These are phyloP conservation scores for Bibio marci DNA, from an alignment of 2,888 invertebrate genomes.

Conservation along the genomic window DNA sequence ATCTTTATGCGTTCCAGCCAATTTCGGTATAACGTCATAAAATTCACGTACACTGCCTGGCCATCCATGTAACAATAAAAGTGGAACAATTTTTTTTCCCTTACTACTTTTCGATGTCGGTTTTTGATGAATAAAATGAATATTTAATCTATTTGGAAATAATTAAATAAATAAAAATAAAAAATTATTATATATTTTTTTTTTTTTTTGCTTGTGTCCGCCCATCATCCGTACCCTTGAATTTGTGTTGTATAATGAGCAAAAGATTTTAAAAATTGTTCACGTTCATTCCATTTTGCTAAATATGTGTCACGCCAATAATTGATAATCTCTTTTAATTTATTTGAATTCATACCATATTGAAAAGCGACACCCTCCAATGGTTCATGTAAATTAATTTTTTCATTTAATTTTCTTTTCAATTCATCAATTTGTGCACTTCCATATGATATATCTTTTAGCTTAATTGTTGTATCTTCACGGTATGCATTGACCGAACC, in stretches of 20 bases:
- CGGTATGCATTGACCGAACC: constrained; percentile 17
- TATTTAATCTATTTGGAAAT: constrained; percentile 25
- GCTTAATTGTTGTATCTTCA: constrained; percentile 15
- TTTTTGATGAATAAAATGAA: constrained; percentile 52
- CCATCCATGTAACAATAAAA: constrained; percentile 67
- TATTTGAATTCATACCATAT: constrained; percentile 64
- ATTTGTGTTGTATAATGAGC: constrained; percentile 61
- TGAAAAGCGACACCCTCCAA: constrained; percentile 51
- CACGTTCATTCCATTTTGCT: constrained; percentile 44
- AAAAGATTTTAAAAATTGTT: constrained; percentile 51
- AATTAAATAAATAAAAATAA: neutral
- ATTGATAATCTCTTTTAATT: constrained; percentile 45
- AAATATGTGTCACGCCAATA: constrained; percentile 68
- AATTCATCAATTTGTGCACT: constrained; percentile 38
- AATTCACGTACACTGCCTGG: constrained; percentile 79
- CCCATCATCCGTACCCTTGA: constrained; percentile 31
- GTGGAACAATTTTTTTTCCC: constrained; percentile 24
- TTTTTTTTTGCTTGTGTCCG: too few species aligned
- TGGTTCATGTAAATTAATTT: constrained; percentile 36
- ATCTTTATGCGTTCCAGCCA: constrained; percentile 32
- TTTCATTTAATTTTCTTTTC: constrained; percentile 36
- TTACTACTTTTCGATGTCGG: constrained; percentile 24
- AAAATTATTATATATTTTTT: too few species aligned
- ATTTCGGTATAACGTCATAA: constrained; percentile 51
- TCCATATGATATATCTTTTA: neutral